Base-by-base conservation (phyloP, 2,888 invertebrate genomes). In the Lamellibrachia columna region DNA sequence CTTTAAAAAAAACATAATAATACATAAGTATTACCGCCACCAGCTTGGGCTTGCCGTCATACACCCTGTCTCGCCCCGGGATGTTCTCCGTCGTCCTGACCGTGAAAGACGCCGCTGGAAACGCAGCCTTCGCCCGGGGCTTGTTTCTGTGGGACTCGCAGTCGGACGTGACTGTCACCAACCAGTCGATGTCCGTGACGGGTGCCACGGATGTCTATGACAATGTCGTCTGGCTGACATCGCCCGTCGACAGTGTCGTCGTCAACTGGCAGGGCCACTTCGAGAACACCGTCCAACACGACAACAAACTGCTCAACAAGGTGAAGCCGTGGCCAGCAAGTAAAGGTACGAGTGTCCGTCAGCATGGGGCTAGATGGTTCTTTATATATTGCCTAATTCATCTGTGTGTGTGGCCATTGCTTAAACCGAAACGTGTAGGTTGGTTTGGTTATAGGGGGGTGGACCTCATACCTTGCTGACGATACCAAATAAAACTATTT, bases 21-120 rank as follows among this genome's bases (percentile, higher is more conserved):
- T 40, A 40, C 40, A 40, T 40, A 40, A 40, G 40, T 40, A 40
- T 40, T 40, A 40, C 40, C 40, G 40, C 40, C 40, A 40, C 58
- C 58, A 58, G 75, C 22, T n/a, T 75, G 75, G 75, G 22, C 15
- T 75, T 75, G 22, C 75, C 75, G 75, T 15, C 75, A 4, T 75
- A 75, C 22, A n/a, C 22, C 0, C 75, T n/a, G 22, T 15, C 6
- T 11, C 22, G 52, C 9, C 75, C 92, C 7, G 93, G 92, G 40
- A 91, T 75, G 8, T 93, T 92, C 90, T 91, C 92, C 28, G 75
- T 93, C 7, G 92, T 91, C 22, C 53, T 93, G 9, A 93, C 93
- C 22, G 93, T 90, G 28, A 53, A 91, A 90, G 93, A 93, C 90
- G 60, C 55, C n/a, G 93, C 92, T 52, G 91, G 91, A 28, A 93